Conservation (phyloP, 30 jellyfish, hydroid and myxozoan genomes). For the Euphysa ruthae region DNA sequence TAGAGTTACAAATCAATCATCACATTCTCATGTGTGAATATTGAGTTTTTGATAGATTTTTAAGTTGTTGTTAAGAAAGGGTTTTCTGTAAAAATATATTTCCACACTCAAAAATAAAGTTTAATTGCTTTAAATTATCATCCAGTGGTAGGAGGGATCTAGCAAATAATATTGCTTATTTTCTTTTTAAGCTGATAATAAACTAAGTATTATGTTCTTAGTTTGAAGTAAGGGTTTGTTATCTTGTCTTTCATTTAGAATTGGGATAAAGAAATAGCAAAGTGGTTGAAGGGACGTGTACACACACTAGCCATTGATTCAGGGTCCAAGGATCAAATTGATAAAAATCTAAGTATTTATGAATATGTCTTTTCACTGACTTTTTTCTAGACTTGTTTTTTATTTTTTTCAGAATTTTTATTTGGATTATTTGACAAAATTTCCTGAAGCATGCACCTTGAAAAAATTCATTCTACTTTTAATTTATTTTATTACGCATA, state of each 20-base stretch:
- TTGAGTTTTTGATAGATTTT: too few relatives aligned
- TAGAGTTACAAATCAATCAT: too few relatives aligned
- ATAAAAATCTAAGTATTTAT: constrained; percentile 52
- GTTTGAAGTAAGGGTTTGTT: neutral
- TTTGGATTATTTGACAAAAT: too few relatives aligned
- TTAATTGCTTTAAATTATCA: too few relatives aligned
- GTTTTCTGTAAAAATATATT: too few relatives aligned
- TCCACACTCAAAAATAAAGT: too few relatives aligned
- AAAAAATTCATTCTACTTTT: neutral
- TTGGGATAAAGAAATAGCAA: constrained; percentile 91
- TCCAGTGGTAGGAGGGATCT: too few relatives aligned
- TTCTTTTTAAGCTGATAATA: neutral
- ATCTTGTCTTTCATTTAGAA: constrained; percentile 34
- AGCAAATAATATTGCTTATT: too few relatives aligned
- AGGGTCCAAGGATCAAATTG: constrained; percentile 85
- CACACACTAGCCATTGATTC: constrained; percentile 81
- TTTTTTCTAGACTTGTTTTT: neutral
- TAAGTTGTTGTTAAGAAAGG: too few relatives aligned
- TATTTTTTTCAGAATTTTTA: too few relatives aligned
- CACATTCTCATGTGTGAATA: too few relatives aligned
- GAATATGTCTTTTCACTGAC: neutral
- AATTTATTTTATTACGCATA: neutral
- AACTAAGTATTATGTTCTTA: neutral
- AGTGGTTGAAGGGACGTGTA: constrained; percentile 93
- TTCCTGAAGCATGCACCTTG: too few relatives aligned